Percentiles rank a stretch among this genome's conserved stretches.
Evolutionary conservation across 1,140 invertebrate genomes (phyloP).

Genomic region (Neodiprion fabricii): DNA sequence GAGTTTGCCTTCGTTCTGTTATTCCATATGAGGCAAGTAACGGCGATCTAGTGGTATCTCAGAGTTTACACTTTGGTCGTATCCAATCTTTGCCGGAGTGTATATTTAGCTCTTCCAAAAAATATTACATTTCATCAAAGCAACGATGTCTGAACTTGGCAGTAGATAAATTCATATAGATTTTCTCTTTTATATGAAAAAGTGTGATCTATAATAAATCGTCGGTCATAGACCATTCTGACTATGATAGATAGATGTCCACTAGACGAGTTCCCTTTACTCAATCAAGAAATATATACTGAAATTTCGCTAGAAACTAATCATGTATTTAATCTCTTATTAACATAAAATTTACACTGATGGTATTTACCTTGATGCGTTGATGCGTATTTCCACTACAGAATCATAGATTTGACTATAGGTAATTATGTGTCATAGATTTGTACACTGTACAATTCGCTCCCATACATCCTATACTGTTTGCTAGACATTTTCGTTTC

Average conservation of each 20-base stretch:
- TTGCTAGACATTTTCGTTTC: conserved; percentile 2
- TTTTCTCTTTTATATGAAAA: neutral
- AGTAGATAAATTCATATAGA: conserved; percentile 6
- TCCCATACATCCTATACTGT: neutral
- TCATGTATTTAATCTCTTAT: neutral
- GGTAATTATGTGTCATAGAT: neutral
- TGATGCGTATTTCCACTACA: neutral
- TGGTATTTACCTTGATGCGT: neutral
- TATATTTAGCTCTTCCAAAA: no score
- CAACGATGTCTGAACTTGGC: neutral
- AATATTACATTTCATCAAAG: neutral
- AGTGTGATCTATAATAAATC: neutral
- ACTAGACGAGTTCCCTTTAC: neutral
- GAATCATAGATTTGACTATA: conserved; percentile 2
- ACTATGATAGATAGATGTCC: conserved; percentile 1
- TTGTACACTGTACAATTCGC: neutral
- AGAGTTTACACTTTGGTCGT: no score
- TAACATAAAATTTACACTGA: neutral
- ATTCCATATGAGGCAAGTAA: no score
- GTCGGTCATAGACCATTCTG: conserved; percentile 1
- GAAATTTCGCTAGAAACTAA: neutral
- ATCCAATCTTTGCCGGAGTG: no score
- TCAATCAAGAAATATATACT: neutral
- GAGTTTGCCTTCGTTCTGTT: no score
- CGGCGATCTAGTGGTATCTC: no score